Evolutionary conservation across 2,797 vertebrate genomes (phyloP), one percentile per base, ranked within the genome.

Genomic region (Sebastes wilsoni): DNA sequence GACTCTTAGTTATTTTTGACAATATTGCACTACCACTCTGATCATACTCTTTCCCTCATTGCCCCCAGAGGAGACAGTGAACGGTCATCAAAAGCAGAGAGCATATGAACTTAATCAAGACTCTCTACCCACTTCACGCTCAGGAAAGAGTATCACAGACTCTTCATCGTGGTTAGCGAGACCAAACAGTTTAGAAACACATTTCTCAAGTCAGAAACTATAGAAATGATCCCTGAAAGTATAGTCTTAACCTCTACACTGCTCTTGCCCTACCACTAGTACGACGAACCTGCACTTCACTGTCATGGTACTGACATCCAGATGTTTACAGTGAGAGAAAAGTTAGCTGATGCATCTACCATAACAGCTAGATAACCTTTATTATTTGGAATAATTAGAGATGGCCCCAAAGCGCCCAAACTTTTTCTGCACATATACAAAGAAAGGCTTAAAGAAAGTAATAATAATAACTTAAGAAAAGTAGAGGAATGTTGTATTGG

Each of bases 141-240:
- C 91, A 93, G 16, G 1, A 0, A 32, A 0, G 0, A 83, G 68
- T 64, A 87, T 85, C 90, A 64, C 0, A 0, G 0, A 0, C 79
- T 95, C 93, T 1, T 95, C 94, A 94, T 95, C 92, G 87, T 94
- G 94, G 91, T 9, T 88, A 78, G 89, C 77, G 87, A 93, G 90
- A 93, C 94, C 49, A 46, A 3, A 61, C 90, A 79, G 1, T 82
- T 92, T 94, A 77, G 91, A 89, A 93, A 82, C 89, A 87, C 92
- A 94, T 91, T 94, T 93, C 94, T 89, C 85, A 66, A 93, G 91
- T 94, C 0, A 87, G 0, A 0, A 22, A 94, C 95, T 96, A 95
- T 94, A 96, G 94, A 96, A 95, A 95, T 94, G 93, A 95, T 95
- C 94, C 95, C 94, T 95, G 94, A 95, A 95, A 96, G 95, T 95